Evolutionary conservation across 2,888 invertebrate genomes (phyloP).

Genomic region (Oeneis ivallda): DNA sequence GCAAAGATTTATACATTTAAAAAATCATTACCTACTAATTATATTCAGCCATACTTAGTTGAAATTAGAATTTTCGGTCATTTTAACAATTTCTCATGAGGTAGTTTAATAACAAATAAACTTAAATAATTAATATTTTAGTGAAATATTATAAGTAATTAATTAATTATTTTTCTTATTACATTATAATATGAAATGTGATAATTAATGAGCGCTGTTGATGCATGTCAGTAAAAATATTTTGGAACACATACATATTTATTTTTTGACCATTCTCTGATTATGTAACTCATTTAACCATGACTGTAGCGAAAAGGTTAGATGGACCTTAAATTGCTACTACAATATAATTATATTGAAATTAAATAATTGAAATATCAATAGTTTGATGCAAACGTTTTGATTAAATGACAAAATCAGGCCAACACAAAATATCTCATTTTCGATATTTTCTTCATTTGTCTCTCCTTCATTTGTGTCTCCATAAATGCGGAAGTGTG

Average conservation of each 20-base stretch:
- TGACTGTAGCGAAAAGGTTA: neutral
- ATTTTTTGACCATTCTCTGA: neutral
- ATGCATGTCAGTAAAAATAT: slow-evolving; percentile 32
- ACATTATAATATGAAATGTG: slow-evolving; percentile 22
- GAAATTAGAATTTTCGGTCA: slow-evolving; percentile 30
- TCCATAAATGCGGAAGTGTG: too few relatives aligned
- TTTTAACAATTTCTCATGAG: slow-evolving; percentile 18
- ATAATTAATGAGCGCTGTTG: slow-evolving; percentile 19
- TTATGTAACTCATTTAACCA: neutral
- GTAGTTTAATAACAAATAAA: slow-evolving; percentile 19
- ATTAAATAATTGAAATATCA: neutral
- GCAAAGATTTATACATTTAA: neutral
- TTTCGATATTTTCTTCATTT: too few relatives aligned
- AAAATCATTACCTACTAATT: slow-evolving; percentile 3
- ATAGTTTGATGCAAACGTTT: neutral
- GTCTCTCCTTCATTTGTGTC: too few relatives aligned
- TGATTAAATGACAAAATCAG: too few relatives aligned
- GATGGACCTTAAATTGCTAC: too few relatives aligned
- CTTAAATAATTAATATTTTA: slow-evolving; percentile 22
- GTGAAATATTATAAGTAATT: slow-evolving; percentile 18
- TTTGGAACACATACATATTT: neutral
- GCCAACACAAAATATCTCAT: too few relatives aligned
- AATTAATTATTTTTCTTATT: neutral
- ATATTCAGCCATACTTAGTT: slow-evolving; percentile 25
- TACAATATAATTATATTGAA: too few relatives aligned